Evolutionary conservation across 2,888 invertebrate species (phyloP), one percentile per base, ranked within the genome.

Genomic region (Aromia moschata): DNA sequence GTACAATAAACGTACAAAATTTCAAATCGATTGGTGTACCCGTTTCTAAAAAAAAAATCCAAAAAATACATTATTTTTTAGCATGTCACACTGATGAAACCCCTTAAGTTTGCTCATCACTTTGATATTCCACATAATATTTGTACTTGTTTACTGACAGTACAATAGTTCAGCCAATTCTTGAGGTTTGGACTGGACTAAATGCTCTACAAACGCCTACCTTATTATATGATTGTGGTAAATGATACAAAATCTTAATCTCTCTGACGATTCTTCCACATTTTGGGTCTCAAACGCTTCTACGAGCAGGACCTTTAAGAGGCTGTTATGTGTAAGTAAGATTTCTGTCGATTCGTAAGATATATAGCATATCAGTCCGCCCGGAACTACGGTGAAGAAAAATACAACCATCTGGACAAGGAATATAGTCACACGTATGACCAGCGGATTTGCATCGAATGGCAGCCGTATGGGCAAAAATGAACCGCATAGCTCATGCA

Each of bases 141-240:
- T n/a, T n/a, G n/a, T n/a, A n/a, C n/a, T n/a, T n/a, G n/a, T n/a
- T n/a, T n/a, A n/a, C n/a, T n/a, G n/a, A n/a, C n/a, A n/a, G n/a
- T n/a, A n/a, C n/a, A n/a, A n/a, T n/a, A n/a, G n/a, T n/a, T n/a
- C n/a, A n/a, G n/a, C n/a, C n/a, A n/a, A n/a, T n/a, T n/a, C n/a
- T n/a, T n/a, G n/a, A n/a, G n/a, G n/a, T n/a, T n/a, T n/a, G n/a
- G n/a, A n/a, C n/a, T n/a, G n/a, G n/a, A n/a, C n/a, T n/a, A n/a
- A n/a, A n/a, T n/a, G n/a, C n/a, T n/a, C n/a, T n/a, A n/a, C n/a
- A n/a, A n/a, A n/a, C n/a, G n/a, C n/a, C n/a, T 31, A 66, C 63
- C 58, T 38, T 16, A 62, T 25, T 36, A 66, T 66, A 9, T 55
- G 37, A 12, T 46, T 58, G 17, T 66, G 66, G 41, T 64, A 66